phyloP scores from a whole-genome alignment of 2,113 vertebrate species.

The Penelope pileata region DNA sequence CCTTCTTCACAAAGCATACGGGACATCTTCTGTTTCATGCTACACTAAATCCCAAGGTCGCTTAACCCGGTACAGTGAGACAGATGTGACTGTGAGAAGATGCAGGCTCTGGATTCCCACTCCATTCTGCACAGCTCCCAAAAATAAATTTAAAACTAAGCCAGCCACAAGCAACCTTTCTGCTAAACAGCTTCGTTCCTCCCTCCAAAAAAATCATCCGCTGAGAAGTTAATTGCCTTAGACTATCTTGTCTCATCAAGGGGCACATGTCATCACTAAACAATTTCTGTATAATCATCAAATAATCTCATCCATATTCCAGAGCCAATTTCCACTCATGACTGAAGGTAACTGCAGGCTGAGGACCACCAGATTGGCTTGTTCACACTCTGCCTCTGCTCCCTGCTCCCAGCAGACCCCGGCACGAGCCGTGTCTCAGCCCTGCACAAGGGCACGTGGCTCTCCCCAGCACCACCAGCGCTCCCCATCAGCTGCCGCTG shows the following conservation, averaged over 20 bases:
- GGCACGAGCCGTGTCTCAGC: not conserved
- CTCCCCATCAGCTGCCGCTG: not conserved
- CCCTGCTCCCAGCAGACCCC: not conserved
- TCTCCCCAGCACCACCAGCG: not conserved
- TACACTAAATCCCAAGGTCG: not conserved
- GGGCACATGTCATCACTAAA: not conserved
- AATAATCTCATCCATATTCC: slow-evolving; percentile 31
- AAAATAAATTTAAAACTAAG: slow-evolving; percentile 9
- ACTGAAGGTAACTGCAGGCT: not conserved
- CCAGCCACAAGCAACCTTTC: not conserved
- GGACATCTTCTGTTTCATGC: not conserved
- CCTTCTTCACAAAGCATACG: not conserved
- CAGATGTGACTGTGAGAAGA: not conserved
- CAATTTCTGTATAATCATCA: slow-evolving; percentile 2
- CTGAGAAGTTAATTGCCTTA: slow-evolving; percentile 1
- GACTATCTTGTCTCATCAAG: not conserved
- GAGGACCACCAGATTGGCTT: not conserved
- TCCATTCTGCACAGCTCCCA: not conserved
- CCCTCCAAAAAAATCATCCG: not conserved
- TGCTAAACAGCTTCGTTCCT: not conserved
- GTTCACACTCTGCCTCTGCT: not conserved
- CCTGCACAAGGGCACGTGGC: accelerated
- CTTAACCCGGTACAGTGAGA: not conserved
- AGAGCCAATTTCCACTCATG: not conserved
- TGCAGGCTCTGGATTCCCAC: not conserved